phyloP scores from a whole-genome alignment of 1,140 invertebrate genomes.

The Philopotamus ludificatus region DNA sequence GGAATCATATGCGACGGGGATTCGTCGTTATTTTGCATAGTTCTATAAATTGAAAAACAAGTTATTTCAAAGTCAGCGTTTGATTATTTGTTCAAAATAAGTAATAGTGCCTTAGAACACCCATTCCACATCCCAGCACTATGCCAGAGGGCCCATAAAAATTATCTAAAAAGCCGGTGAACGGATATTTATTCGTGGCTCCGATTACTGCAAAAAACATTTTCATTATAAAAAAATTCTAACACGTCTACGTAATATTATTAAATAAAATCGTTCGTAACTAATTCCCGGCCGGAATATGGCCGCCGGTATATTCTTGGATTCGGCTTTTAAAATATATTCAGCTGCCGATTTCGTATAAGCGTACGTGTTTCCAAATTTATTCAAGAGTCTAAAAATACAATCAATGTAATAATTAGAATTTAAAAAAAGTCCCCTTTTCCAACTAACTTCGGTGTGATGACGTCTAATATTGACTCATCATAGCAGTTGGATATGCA shows the following conservation, averaged over 20 bases:
- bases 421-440: background rate
- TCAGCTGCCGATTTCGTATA: conserved; percentile 7
- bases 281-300: conserved; percentile 5
- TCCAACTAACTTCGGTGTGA: background rate
- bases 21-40: too few relatives aligned
- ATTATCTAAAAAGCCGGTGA: conserved; percentile 5
- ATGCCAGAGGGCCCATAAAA: background rate
- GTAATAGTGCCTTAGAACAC: background rate
- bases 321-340: conserved; percentile 3
- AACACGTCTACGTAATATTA: too few relatives aligned
- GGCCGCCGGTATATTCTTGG: conserved; percentile 1
- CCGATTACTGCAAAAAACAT: background rate
- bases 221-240: background rate
- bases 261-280: background rate
- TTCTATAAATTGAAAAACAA: too few relatives aligned
- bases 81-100: background rate
- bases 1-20: background rate
- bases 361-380: conserved; percentile 1
- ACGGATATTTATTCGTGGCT: background rate
- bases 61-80: too few relatives aligned
- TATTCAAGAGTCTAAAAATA: background rate
- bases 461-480: background rate
- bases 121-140: background rate
- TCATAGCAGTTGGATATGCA: background rate
- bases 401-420: background rate